Evolutionary conservation across 2,888 invertebrate genomes (phyloP).

Genomic region (Acleris laterana): DNA sequence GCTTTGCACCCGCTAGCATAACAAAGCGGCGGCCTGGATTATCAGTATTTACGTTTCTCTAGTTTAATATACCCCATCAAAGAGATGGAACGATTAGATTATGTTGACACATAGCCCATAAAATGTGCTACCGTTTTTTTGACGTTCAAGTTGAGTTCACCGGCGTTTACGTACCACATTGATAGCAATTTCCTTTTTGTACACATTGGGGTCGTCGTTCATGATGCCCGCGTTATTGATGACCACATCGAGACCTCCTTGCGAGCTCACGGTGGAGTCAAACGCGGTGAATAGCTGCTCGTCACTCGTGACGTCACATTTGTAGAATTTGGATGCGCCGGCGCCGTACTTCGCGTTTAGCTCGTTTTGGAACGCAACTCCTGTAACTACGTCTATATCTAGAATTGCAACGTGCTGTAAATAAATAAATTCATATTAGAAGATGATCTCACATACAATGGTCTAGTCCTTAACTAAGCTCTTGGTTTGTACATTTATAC

Average conservation of each 20-base stretch:
- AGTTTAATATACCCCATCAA: no score
- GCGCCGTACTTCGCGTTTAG: slow-evolving; percentile 47
- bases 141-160: not conserved
- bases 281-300: slow-evolving; percentile 48
- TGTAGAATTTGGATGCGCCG: slow-evolving; percentile 49
- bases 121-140: no score
- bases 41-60: no score
- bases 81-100: no score
- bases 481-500: no score
- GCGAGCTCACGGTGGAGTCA: slow-evolving; percentile 42
- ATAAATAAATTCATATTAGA: not conserved
- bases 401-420: slow-evolving; percentile 54
- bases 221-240: slow-evolving; percentile 59
- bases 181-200: slow-evolving; percentile 53
- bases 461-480: no score
- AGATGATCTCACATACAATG: no score
- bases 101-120: no score
- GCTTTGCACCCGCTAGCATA: no score
- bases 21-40: no score
- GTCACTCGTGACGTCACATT: slow-evolving; percentile 56
- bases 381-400: slow-evolving; percentile 51
- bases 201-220: slow-evolving; percentile 48
- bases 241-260: slow-evolving; percentile 51
- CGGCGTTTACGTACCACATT: slow-evolving; percentile 53
- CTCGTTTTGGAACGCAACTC: slow-evolving; percentile 46